Conservation (phyloP, 2,113 vertebrate genomes). For the Hyaena hyaena region DNA sequence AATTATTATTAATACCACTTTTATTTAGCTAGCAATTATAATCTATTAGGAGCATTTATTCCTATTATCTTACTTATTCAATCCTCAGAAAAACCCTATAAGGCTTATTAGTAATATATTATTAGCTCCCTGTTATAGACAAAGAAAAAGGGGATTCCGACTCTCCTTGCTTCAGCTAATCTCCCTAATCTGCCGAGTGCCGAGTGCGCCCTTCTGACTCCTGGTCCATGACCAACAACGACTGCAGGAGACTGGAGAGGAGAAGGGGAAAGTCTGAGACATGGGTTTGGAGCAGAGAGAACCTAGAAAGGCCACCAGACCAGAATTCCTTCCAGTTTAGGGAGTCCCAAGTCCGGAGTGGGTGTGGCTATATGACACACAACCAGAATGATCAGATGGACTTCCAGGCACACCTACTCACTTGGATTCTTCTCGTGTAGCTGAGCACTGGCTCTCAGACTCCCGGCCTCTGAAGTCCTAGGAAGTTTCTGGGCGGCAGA, state of each 20-base stretch:
- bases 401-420: conserved; percentile 14
- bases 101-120: conserved; percentile 68
- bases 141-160: conserved; percentile 35
- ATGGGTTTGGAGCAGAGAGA: background rate
- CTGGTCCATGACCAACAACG: background rate
- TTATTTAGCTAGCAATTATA: conserved; percentile 76
- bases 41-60: conserved; percentile 73
- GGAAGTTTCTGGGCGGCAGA: conserved; percentile 22
- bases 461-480: background rate
- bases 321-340: background rate
- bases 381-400: background rate
- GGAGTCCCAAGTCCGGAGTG: background rate
- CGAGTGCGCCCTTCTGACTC: background rate
- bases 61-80: conserved; percentile 60
- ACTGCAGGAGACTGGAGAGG: background rate
- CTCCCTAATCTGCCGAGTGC: background rate
- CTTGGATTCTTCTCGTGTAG: conserved; percentile 3
- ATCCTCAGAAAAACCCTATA: conserved; percentile 66
- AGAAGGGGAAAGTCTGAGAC: background rate
- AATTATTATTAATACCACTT: conserved; percentile 71
- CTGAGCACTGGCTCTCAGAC: background rate
- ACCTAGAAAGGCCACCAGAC: background rate
- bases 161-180: background rate
- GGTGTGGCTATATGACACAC: conserved; percentile 27
- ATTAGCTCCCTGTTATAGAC: conserved; percentile 65